A percentile compares a stretch with the other conserved stretches of the same genome.
Evolutionary conservation across 2,113 vertebrate species (phyloP).

Genomic region (Felis catus): F.catus_Fca126_mat1.0 CM031419.1:22045501-22046000

Average conservation of each 20-base stretch:
- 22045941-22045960: accelerated
- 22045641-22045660: neutral
- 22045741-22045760: neutral
- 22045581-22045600: neutral
- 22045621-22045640: neutral
- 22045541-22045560: neutral
- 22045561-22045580: neutral
- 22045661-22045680: neutral
- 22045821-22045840: neutral
- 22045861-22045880: neutral
- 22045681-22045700: neutral
- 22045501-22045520: neutral
- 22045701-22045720: neutral
- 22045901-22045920: neutral
- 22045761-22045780: neutral
- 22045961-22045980: neutral
- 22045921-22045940: neutral
- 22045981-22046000: neutral
- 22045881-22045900: neutral
- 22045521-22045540: neutral
- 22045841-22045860: neutral
- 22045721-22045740: neutral
- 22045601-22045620: neutral
- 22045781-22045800: neutral
- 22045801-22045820: neutral